Percentiles rank a stretch among this genome's conserved stretches.
These are phyloP conservation scores for Acheta domesticus DNA, from an alignment of 2,888 invertebrate species.

Conservation along the genomic window DNA sequence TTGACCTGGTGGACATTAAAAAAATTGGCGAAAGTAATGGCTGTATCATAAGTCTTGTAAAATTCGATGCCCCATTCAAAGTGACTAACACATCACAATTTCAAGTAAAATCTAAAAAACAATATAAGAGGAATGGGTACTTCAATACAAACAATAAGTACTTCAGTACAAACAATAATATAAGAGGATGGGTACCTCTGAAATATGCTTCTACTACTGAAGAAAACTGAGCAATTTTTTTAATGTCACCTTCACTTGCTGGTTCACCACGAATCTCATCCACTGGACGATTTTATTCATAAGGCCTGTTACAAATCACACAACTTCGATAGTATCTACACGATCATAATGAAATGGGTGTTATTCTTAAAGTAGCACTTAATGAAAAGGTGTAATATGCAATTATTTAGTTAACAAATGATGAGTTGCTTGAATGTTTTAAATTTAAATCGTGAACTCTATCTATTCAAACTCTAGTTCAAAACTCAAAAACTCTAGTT, in stretches of 20 bases:
- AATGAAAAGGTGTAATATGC: constrained; percentile 31
- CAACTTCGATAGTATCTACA: constrained; percentile 21
- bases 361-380: constrained; percentile 18
- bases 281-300: constrained; percentile 19
- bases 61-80: no score
- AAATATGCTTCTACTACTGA: no score
- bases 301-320: constrained; percentile 3
- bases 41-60: no score
- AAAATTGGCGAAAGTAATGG: no score
- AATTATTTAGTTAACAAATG: constrained; percentile 28
- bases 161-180: no score
- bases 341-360: neutral
- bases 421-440: neutral
- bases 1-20: no score
- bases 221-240: no score
- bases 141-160: no score
- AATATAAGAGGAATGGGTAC: no score
- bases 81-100: no score
- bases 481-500: neutral
- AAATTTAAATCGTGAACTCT: constrained; percentile 26
- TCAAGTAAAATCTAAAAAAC: no score
- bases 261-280: constrained; percentile 28
- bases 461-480: constrained; percentile 27
- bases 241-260: constrained; percentile 28
- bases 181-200: no score